A percentile compares a stretch with the other conserved stretches of the same genome.
phyloP scores from a whole-genome alignment of 2,888 invertebrate species.

The Osedax frankpressi region DNA sequence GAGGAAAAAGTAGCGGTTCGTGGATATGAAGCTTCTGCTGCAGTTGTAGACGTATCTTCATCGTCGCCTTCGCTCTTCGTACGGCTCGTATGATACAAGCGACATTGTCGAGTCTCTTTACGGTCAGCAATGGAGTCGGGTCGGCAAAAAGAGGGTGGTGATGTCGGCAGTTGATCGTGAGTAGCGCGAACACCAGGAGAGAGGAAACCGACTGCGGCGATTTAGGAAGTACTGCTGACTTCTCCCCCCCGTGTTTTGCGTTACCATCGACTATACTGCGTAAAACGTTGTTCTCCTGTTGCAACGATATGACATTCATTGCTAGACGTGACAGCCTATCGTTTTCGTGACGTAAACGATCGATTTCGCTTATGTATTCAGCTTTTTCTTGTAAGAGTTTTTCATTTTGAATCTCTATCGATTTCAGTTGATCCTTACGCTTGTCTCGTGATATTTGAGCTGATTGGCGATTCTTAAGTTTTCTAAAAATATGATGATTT shows the following conservation, averaged over 20 bases:
- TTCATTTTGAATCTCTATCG: not conserved
- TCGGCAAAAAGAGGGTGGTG: no score
- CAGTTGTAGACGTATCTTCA: no score
- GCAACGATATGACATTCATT: no score
- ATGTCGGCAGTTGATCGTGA: not conserved
- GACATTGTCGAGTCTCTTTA: no score
- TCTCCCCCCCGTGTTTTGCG: not conserved
- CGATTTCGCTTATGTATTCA: not conserved
- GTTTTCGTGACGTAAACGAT: not conserved
- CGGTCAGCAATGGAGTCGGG: no score
- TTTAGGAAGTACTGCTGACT: not conserved
- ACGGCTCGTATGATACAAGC: no score
- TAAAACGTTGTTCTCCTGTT: no score
- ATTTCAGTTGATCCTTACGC: not conserved
- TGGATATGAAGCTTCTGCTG: no score
- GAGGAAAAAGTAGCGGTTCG: no score
- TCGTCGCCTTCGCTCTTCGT: no score
- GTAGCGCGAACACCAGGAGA: not conserved
- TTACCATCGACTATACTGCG: not conserved
- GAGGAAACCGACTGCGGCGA: not conserved
- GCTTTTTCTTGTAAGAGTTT: not conserved
- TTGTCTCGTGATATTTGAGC: not conserved
- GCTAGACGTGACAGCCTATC: not conserved
- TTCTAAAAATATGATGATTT: no score
- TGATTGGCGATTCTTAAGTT: not conserved